Conservation (phyloP, 35 echinoderm and acorn worm genomes). For the Eucidaris tribuloides region DNA sequence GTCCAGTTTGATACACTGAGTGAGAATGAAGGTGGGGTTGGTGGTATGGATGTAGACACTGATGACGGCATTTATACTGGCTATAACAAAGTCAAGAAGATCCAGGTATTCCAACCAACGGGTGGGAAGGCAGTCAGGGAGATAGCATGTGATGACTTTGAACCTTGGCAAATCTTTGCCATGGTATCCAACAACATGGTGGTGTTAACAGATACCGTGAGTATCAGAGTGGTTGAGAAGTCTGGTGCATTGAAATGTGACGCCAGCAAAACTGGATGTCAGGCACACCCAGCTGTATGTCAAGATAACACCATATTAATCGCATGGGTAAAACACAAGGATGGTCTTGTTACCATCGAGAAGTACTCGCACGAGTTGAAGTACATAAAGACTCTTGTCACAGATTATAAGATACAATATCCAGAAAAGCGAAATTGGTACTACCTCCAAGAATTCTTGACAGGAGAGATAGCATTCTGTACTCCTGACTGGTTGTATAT, state of each 20-base stretch:
- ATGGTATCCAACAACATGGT: neutral
- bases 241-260: neutral
- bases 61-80: neutral
- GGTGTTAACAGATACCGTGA: neutral
- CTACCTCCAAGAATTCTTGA: neutral
- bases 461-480: neutral
- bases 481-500: neutral
- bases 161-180: neutral
- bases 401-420: neutral
- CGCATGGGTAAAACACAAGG: neutral
- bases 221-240: neutral
- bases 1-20: neutral
- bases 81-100: neutral
- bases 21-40: neutral
- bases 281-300: neutral
- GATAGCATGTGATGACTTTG: neutral
- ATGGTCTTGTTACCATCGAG: neutral
- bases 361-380: neutral
- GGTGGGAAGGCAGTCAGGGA: neutral
- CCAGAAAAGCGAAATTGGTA: neutral
- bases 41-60: neutral
- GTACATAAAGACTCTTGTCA: neutral
- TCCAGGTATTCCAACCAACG: neutral
- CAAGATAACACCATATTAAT: neutral
- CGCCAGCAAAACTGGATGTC: neutral